phyloP scores from a whole-genome alignment of 35 echinoderm and acorn worm species.

The Apostichopus parvimensis region DNA sequence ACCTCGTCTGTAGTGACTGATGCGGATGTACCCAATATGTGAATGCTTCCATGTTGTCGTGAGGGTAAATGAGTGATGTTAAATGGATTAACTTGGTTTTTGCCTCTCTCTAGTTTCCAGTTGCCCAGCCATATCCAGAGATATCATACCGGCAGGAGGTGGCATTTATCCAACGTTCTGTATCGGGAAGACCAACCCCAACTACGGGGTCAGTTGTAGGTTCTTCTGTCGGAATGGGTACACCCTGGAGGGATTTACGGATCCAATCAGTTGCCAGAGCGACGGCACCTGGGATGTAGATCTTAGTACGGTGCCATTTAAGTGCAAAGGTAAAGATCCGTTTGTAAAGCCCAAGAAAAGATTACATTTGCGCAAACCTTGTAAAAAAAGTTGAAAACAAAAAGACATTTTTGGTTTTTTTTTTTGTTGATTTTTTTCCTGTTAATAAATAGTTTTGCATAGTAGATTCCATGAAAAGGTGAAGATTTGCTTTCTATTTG shows the following conservation, averaged over 20 bases:
- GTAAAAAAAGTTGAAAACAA: no score
- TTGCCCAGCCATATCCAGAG: slow-evolving; percentile 48
- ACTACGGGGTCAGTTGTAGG: slow-evolving; percentile 61
- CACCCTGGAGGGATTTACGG: slow-evolving; percentile 35
- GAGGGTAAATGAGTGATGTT: neutral
- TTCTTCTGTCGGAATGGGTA: slow-evolving; percentile 78
- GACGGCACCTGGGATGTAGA: slow-evolving; percentile 70
- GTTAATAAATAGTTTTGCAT: no score
- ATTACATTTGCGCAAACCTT: no score
- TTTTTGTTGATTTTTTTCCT: no score
- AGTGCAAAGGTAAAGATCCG: slow-evolving; percentile 60
- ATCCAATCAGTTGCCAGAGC: slow-evolving; percentile 58
- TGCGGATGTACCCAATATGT: no score
- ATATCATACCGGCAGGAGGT: slow-evolving; percentile 32
- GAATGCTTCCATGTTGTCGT: no score
- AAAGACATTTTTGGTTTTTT: no score
- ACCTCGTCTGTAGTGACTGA: no score
- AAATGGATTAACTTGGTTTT: neutral
- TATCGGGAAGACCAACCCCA: slow-evolving; percentile 30
- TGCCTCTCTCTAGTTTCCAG: slow-evolving; percentile 16
- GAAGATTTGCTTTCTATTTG: no score
- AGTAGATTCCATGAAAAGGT: no score
- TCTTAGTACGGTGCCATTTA: slow-evolving; percentile 10
- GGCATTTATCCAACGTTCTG: slow-evolving; percentile 60
- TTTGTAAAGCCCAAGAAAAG: no score